These are phyloP conservation scores for Equus przewalskii DNA, from an alignment of 2,113 vertebrate genomes.

Conservation along the genomic window DNA sequence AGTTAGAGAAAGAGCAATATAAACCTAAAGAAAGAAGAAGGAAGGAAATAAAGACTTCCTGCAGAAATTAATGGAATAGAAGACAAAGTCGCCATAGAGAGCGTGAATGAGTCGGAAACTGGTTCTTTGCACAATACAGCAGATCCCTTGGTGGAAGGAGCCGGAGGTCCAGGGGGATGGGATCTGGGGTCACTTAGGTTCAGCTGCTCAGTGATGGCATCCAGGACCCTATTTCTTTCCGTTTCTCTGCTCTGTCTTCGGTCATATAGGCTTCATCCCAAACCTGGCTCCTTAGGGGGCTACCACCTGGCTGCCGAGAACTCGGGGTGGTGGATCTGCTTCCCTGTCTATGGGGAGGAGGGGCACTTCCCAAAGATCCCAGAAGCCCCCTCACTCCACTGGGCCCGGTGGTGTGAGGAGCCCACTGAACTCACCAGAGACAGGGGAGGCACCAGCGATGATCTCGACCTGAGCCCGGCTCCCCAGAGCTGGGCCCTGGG, in stretches of 20 bases:
- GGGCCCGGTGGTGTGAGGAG: too few species aligned
- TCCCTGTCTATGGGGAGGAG: too few species aligned
- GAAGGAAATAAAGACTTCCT: neutral
- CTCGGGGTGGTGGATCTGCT: neutral
- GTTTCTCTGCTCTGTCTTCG: neutral
- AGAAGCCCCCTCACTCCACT: neutral
- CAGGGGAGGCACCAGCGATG: neutral
- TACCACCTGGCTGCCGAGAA: neutral
- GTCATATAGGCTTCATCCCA: neutral
- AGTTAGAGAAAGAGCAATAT: neutral
- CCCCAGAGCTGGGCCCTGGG: neutral
- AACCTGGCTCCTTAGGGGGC: too few species aligned
- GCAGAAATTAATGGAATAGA: neutral
- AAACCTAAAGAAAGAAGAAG: neutral
- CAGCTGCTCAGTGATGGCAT: neutral
- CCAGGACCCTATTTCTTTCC: neutral
- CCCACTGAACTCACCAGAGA: neutral
- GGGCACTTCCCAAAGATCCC: neutral
- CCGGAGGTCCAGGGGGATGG: neutral
- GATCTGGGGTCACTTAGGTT: neutral
- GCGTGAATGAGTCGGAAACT: neutral
- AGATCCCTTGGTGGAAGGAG: neutral
- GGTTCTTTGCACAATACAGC: neutral
- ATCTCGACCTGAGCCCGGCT: neutral
- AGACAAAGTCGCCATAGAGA: too few species aligned